Conservation (phyloP, 1,140 invertebrate genomes). For the Contarinia nasturtii region DNA sequence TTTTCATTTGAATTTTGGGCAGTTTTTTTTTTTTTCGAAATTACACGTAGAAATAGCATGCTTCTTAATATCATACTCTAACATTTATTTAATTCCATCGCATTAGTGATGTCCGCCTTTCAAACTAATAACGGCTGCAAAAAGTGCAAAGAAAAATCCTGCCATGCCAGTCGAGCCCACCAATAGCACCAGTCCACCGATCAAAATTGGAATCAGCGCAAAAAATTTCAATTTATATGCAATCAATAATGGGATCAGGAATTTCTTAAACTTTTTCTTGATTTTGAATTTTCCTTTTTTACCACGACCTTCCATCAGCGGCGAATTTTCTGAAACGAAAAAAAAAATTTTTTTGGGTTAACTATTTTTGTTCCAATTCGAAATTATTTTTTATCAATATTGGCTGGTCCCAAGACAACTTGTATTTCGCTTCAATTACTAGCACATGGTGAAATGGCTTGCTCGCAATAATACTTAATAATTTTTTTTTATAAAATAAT, state of each 20-base stretch:
- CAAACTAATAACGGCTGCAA: slow-evolving; percentile 39
- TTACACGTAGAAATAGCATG: not conserved
- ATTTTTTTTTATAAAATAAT: too few species aligned
- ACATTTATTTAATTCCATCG: not conserved
- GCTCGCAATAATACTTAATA: too few species aligned
- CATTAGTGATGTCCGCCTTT: slow-evolving; percentile 13
- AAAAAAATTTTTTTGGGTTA: not conserved
- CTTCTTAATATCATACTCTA: not conserved
- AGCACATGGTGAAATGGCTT: too few species aligned
- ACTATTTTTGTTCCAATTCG: too few species aligned
- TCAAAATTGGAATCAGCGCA: slow-evolving; percentile 49
- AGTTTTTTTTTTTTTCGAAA: not conserved
- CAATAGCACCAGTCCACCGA: slow-evolving; percentile 49
- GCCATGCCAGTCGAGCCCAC: slow-evolving; percentile 55
- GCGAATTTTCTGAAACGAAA: not conserved
- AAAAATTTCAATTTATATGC: slow-evolving; percentile 71
- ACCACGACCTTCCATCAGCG: not conserved
- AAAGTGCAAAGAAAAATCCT: slow-evolving; percentile 70
- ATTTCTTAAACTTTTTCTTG: slow-evolving; percentile 42
- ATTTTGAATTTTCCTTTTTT: slow-evolving; percentile 19
- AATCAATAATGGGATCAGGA: slow-evolving; percentile 49
- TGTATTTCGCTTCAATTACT: too few species aligned
- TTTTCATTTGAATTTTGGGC: too few species aligned
- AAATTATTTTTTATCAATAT: too few species aligned
- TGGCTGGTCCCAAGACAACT: too few species aligned